Evolutionary conservation across 2,113 vertebrate genomes (phyloP).

Genomic region (Eleginops maclovinus): DNA sequence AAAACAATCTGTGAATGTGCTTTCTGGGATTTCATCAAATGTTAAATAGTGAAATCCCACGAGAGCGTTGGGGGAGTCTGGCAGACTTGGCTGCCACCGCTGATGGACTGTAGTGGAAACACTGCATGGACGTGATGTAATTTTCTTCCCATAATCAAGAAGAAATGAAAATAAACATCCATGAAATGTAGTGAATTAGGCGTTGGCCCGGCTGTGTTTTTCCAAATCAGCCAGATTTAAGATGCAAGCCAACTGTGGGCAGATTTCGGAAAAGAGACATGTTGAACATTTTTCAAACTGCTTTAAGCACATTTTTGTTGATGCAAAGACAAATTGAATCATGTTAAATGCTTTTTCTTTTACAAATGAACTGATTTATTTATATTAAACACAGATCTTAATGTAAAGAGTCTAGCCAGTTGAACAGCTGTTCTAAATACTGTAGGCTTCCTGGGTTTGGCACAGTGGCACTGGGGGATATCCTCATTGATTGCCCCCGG

Average conservation of each 20-base stretch:
- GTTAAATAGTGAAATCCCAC: not conserved
- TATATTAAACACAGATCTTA: not conserved
- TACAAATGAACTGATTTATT: not conserved
- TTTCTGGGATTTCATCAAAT: not conserved
- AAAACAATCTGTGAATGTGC: too few species aligned
- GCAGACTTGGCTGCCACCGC: not conserved
- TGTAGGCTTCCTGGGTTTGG: slow-evolving; percentile 12
- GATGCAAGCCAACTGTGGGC: not conserved
- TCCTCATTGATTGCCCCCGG: slow-evolving; percentile 28
- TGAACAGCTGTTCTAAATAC: slow-evolving; percentile 6
- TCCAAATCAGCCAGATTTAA: slow-evolving; percentile 14
- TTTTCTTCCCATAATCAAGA: slow-evolving; percentile 17
- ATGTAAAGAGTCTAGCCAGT: not conserved
- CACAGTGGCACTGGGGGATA: not conserved
- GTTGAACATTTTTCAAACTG: not conserved
- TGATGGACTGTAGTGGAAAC: slow-evolving; percentile 9
- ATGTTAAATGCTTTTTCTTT: not conserved
- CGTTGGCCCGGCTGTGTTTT: not conserved
- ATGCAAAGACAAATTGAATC: not conserved
- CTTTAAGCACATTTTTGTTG: not conserved
- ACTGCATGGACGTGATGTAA: slow-evolving; percentile 3
- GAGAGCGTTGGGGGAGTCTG: not conserved
- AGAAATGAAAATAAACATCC: slow-evolving; percentile 20
- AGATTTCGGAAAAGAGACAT: not conserved
- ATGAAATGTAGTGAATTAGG: not conserved